Evolutionary conservation across 2,888 invertebrate genomes (phyloP).

Genomic region (Conistra vaccinii): DNA sequence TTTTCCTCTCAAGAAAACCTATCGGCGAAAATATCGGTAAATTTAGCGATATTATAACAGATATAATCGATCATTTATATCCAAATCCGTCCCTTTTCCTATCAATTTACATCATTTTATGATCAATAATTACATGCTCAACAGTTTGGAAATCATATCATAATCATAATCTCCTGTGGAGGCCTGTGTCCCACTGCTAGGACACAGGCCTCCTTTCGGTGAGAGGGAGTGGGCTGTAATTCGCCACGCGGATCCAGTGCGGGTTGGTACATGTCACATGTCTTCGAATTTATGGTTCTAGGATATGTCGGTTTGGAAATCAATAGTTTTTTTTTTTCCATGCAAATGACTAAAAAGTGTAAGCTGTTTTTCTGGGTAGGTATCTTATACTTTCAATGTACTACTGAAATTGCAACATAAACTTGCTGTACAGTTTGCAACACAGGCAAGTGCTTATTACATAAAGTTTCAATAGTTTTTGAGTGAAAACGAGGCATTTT

Average conservation of each 20-base stretch:
- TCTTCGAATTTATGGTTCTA: too few relatives aligned
- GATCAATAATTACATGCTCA: background rate
- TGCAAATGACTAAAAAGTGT: background rate
- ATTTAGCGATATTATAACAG: background rate
- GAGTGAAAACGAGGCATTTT: background rate
- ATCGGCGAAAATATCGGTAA: background rate
- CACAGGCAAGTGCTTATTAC: background rate
- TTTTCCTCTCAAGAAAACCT: background rate
- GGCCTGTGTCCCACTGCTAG: too few relatives aligned
- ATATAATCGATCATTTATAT: background rate
- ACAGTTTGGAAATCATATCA: too few relatives aligned
- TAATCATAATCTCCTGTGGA: too few relatives aligned
- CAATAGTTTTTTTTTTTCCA: background rate
- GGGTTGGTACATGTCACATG: too few relatives aligned
- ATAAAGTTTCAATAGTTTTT: background rate
- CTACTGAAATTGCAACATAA: background rate
- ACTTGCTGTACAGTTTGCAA: background rate
- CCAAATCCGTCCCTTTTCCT: background rate
- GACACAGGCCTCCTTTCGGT: too few relatives aligned
- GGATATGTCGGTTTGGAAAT: too few relatives aligned
- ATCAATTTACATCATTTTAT: background rate
- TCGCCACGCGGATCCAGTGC: too few relatives aligned
- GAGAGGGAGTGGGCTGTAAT: too few relatives aligned
- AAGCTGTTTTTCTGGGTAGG: background rate
- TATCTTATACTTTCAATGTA: background rate